phyloP scores from a whole-genome alignment of 1,140 invertebrate species.

The Brachionus paranguensis region DNA sequence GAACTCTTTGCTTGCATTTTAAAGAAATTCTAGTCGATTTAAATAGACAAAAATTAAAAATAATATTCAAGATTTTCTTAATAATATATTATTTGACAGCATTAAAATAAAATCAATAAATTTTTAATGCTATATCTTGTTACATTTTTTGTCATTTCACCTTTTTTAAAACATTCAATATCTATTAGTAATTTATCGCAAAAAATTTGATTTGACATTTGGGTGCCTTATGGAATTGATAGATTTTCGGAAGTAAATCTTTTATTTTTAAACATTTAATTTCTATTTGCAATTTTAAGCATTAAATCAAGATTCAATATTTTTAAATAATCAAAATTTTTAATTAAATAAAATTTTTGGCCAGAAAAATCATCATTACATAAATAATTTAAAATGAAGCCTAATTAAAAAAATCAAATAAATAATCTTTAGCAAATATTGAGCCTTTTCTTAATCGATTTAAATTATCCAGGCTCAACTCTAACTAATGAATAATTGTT shows the following conservation, averaged over 20 bases:
- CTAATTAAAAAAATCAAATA: not conserved
- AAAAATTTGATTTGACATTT: not conserved
- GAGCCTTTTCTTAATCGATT: not conserved
- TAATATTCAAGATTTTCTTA: not conserved
- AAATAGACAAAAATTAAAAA: not conserved
- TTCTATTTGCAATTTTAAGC: too few relatives aligned
- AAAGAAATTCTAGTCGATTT: not conserved
- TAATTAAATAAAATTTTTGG: too few relatives aligned
- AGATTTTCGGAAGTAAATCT: too few relatives aligned
- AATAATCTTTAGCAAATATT: not conserved
- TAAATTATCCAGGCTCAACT: not conserved
- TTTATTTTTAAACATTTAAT: too few relatives aligned
- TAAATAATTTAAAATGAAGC: not conserved
- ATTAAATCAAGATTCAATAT: too few relatives aligned
- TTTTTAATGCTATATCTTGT: not conserved
- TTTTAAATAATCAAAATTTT: too few relatives aligned
- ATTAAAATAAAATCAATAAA: not conserved
- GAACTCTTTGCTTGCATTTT: not conserved
- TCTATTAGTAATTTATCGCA: not conserved
- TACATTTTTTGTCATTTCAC: not conserved
- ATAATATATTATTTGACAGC: not conserved
- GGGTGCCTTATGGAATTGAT: not conserved
- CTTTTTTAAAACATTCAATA: not conserved
- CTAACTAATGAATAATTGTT: not conserved
- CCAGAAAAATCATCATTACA: not conserved